These are phyloP conservation scores for Itoplectis maculator DNA, from an alignment of 2,888 invertebrate species.

Conservation along the genomic window DNA sequence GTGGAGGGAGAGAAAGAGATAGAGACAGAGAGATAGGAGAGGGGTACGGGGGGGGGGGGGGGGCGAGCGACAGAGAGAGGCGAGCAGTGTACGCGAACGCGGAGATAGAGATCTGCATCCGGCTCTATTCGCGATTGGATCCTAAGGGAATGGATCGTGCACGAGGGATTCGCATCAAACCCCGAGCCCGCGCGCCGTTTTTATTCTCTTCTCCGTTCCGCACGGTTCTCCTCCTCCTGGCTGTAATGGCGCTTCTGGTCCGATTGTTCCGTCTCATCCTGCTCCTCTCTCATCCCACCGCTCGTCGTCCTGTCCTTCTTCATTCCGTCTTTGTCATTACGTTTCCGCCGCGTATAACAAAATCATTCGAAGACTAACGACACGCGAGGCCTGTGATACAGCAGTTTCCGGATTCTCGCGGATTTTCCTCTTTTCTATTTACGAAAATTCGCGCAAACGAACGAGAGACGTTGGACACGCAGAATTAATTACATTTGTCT, in stretches of 20 bases:
- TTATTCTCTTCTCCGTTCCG: conserved; percentile 34
- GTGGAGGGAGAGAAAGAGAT: conserved; percentile 39
- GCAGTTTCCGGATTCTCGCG: not conserved
- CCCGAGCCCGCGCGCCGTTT: conserved; percentile 50
- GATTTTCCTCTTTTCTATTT: not conserved
- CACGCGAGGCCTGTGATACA: not conserved
- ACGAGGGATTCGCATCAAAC: conserved; percentile 61
- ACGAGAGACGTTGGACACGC: no score
- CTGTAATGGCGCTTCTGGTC: conserved; percentile 34
- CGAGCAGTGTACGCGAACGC: conserved; percentile 11
- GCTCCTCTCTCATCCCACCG: conserved; percentile 44
- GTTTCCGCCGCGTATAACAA: not conserved
- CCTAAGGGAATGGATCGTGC: conserved; percentile 66
- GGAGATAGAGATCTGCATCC: conserved; percentile 67
- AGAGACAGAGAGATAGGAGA: not conserved
- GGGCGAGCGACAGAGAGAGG: not conserved
- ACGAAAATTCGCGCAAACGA: not conserved
- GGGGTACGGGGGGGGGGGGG: no score
- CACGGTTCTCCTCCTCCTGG: not conserved
- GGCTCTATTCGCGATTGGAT: conserved; percentile 68
- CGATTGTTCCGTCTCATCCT: conserved; percentile 64
- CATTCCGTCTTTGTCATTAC: conserved; percentile 41
- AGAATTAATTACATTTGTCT: no score
- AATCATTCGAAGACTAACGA: conserved; percentile 25
- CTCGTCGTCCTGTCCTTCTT: conserved; percentile 25